These are phyloP conservation scores for Cirrhinus molitorella DNA, from an alignment of 2,797 vertebrate genomes.

Conservation along the genomic window DNA sequence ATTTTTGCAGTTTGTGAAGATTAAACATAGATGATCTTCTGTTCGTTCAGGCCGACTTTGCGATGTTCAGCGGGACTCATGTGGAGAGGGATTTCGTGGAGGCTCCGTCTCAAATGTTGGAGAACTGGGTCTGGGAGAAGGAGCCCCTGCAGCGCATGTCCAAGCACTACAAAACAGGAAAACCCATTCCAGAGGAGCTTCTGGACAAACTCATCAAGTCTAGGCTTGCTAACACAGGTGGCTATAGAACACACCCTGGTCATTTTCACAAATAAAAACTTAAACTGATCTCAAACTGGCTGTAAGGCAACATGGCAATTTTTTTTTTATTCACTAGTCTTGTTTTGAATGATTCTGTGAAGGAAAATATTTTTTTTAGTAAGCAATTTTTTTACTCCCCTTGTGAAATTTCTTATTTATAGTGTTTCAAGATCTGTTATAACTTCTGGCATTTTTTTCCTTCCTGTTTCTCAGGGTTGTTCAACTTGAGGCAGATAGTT, in stretches of 20 bases:
- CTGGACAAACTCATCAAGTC: constrained; percentile 94
- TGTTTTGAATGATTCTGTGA: neutral
- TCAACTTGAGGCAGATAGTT: constrained; percentile 95
- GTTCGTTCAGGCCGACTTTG: constrained; percentile 87
- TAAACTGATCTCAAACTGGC: neutral
- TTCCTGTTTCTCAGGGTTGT: constrained; percentile 81
- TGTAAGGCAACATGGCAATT: neutral
- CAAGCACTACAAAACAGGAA: constrained; percentile 86
- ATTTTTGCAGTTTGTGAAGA: neutral
- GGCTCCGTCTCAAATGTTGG: constrained; percentile 96
- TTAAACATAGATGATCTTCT: neutral
- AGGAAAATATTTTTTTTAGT: neutral
- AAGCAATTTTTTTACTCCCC: neutral
- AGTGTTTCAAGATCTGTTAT: neutral
- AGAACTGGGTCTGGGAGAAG: constrained; percentile 99
- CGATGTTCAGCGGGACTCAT: constrained; percentile 96
- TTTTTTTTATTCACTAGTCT: neutral
- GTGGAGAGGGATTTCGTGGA: constrained; percentile 98
- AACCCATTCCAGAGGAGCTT: constrained; percentile 85
- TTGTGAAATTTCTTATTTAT: neutral
- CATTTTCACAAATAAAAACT: neutral
- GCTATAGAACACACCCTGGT: neutral
- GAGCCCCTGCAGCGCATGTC: constrained; percentile 94
- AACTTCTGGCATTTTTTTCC: neutral
- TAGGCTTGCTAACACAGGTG: constrained; percentile 94